phyloP scores from a whole-genome alignment of 2,113 vertebrate species.

The Galbula dea region DNA sequence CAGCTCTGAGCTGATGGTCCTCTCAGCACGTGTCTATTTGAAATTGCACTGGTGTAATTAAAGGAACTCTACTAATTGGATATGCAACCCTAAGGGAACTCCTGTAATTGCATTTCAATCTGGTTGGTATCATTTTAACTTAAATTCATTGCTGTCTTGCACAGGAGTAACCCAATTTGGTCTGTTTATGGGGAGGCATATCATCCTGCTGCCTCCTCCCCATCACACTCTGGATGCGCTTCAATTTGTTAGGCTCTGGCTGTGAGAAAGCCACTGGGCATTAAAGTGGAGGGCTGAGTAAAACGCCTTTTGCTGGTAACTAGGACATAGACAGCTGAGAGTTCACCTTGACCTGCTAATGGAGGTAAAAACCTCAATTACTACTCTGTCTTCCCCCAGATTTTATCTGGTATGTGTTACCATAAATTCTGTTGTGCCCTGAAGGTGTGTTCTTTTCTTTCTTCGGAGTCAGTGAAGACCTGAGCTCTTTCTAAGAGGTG shows the following conservation, averaged over 20 bases:
- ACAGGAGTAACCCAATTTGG: neutral
- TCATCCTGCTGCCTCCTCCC: neutral
- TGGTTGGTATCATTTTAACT: slow-evolving; percentile 16
- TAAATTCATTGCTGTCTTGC: neutral
- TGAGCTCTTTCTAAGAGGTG: neutral
- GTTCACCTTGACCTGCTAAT: neutral
- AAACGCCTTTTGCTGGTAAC: neutral
- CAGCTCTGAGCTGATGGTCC: neutral
- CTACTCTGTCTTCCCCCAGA: neutral
- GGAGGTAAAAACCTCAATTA: neutral
- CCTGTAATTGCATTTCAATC: slow-evolving; percentile 15
- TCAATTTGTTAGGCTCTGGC: neutral
- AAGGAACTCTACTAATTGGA: neutral
- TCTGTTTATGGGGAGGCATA: neutral
- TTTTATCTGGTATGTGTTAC: neutral
- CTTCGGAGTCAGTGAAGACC: neutral
- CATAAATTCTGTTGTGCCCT: neutral
- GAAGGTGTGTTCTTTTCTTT: neutral
- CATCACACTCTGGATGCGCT: fast-evolving
- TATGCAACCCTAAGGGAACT: neutral
- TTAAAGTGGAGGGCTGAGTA: neutral
- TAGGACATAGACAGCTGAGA: neutral
- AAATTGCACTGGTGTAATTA: slow-evolving; percentile 4
- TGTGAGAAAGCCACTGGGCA: neutral
- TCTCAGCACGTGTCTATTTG: neutral